These are phyloP conservation scores for Bostrychus sinensis DNA, from an alignment of 2,113 vertebrate genomes.

Conservation along the genomic window DNA sequence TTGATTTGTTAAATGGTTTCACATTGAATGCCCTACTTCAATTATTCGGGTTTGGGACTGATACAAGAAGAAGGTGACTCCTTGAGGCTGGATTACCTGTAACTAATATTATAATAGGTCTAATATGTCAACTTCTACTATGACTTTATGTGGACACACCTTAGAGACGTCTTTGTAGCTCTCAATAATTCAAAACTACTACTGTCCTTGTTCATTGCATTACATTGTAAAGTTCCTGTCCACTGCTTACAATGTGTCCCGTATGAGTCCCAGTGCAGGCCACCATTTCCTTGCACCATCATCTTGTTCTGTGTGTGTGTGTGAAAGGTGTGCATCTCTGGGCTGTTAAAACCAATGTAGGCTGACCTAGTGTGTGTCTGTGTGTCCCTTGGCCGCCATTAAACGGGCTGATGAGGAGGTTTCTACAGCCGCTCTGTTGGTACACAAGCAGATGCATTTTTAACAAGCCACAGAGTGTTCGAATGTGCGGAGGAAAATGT, in stretches of 20 bases:
- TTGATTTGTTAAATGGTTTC: no score
- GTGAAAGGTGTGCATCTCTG: constrained; percentile 1
- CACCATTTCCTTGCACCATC: background rate
- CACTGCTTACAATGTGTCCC: background rate
- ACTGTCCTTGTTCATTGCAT: background rate
- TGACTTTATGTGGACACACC: background rate
- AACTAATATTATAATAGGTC: no score
- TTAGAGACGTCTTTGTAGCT: background rate
- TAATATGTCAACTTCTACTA: no score
- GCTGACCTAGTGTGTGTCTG: constrained; percentile 9
- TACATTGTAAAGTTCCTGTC: background rate
- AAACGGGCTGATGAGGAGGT: constrained; percentile 53
- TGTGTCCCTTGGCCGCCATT: constrained; percentile 42
- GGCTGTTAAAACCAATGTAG: constrained; percentile 27
- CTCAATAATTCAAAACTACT: background rate
- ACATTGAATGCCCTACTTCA: no score
- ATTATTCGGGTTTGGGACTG: no score
- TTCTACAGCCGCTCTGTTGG: constrained; percentile 48
- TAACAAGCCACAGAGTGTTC: constrained; percentile 58
- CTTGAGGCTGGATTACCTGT: no score
- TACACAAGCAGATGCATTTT: constrained; percentile 69
- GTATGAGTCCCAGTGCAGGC: background rate
- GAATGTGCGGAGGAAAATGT: constrained; percentile 57
- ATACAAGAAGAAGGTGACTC: no score
- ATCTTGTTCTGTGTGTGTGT: background rate